These are phyloP conservation scores for Lingula anatina DNA, from an alignment of 2,888 invertebrate species.

Conservation along the genomic window DNA sequence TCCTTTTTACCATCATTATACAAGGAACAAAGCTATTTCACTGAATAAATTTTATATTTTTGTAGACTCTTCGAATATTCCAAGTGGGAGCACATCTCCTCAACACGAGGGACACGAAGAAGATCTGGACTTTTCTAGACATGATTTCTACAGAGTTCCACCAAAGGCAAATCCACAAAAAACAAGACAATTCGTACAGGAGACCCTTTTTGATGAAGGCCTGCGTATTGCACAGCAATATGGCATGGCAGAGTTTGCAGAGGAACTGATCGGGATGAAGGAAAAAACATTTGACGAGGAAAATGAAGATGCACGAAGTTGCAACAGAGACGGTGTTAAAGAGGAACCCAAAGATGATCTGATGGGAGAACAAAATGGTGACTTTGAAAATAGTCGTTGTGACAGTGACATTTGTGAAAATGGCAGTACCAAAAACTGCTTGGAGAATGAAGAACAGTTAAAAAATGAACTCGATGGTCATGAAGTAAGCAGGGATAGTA, in stretches of 20 bases:
- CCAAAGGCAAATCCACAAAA: conserved; percentile 5
- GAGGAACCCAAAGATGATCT: conserved; percentile 1
- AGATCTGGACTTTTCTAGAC: conserved; percentile 9
- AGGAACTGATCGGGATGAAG: conserved; percentile 31
- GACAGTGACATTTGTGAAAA: no score
- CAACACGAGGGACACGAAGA: background rate
- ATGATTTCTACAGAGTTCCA: conserved; percentile 7
- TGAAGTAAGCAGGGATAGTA: no score
- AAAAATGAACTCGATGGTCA: no score
- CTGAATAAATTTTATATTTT: background rate
- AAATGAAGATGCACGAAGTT: background rate
- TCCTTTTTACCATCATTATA: no score
- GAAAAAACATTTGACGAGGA: conserved; percentile 1
- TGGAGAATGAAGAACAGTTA: no score
- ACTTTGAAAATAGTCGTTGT: no score
- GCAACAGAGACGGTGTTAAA: background rate
- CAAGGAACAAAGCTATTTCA: no score
- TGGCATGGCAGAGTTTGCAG: conserved; percentile 46
- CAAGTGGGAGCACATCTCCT: conserved; percentile 20
- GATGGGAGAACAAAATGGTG: no score
- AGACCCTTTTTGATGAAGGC: conserved; percentile 55
- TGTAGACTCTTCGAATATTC: conserved; percentile 17
- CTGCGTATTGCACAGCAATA: conserved; percentile 52
- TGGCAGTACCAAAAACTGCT: no score
- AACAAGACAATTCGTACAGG: conserved; percentile 38